Conservation (phyloP, 2,113 vertebrate species). For the Regulus satrapa region DNA sequence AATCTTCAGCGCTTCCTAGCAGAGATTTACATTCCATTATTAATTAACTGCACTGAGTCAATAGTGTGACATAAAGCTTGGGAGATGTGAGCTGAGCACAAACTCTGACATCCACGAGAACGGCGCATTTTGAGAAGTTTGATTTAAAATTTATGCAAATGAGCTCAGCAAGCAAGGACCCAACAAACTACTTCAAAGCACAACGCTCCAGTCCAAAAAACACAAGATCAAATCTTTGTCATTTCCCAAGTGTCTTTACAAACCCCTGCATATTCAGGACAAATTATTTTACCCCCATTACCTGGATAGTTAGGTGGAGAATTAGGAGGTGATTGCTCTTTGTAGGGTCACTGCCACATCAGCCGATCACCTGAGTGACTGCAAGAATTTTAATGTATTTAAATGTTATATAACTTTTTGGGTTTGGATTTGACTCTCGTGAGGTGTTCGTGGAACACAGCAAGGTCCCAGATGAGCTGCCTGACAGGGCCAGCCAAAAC, state of each 20-base stretch:
- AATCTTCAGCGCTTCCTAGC: background rate
- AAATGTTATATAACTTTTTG: background rate
- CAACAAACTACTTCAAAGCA: constrained; percentile 41
- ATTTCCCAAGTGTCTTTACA: background rate
- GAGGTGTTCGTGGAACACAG: background rate
- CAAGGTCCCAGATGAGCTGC: background rate
- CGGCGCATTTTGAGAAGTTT: background rate
- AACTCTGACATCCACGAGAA: background rate
- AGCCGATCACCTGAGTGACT: background rate
- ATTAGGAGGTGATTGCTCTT: background rate
- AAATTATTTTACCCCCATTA: background rate
- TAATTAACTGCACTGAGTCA: constrained; percentile 44
- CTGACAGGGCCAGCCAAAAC: background rate
- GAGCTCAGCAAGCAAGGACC: background rate
- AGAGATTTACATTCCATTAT: constrained; percentile 42
- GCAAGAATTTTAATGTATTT: background rate
- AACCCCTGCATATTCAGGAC: background rate
- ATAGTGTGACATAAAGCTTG: background rate
- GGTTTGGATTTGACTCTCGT: background rate
- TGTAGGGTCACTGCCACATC: fast-evolving
- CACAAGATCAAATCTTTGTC: background rate
- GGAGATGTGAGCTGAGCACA: background rate
- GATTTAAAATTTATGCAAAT: constrained; percentile 15
- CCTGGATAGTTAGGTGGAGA: background rate
- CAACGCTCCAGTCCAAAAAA: background rate